These are phyloP conservation scores for Engystomops pustulosus DNA, from an alignment of 2,113 vertebrate genomes.

Conservation along the genomic window DNA sequence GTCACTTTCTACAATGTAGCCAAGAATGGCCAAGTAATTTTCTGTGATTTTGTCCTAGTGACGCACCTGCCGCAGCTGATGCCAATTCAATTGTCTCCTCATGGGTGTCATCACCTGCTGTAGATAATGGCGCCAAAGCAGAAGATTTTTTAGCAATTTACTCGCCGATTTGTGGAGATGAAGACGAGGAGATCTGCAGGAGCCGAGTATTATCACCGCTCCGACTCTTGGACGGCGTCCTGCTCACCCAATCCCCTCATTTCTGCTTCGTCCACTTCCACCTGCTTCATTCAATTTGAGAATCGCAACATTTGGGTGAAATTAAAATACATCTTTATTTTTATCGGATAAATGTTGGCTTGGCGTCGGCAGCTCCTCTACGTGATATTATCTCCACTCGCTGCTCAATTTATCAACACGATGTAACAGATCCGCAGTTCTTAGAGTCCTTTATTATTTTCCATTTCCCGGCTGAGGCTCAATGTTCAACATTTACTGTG, in stretches of 20 bases:
- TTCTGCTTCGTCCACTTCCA: slow-evolving; percentile 21
- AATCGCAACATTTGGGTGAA: slow-evolving; percentile 26
- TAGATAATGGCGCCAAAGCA: slow-evolving; percentile 37
- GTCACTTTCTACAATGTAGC: not conserved
- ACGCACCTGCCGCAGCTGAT: slow-evolving; percentile 42
- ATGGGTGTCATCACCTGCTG: slow-evolving; percentile 37
- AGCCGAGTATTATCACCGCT: slow-evolving; percentile 12
- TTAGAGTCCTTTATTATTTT: not conserved
- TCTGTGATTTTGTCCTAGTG: not conserved
- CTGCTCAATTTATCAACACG: slow-evolving; percentile 8
- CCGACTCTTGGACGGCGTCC: not conserved
- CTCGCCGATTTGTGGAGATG: slow-evolving; percentile 23
- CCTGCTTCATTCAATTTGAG: slow-evolving; percentile 48
- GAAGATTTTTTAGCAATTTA: slow-evolving; percentile 46
- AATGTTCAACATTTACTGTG: not conserved
- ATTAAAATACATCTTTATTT: slow-evolving; percentile 51
- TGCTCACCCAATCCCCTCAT: slow-evolving; percentile 5
- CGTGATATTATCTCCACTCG: not conserved
- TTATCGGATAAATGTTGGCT: slow-evolving; percentile 30
- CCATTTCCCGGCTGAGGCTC: not conserved
- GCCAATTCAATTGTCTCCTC: slow-evolving; percentile 27
- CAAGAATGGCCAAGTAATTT: not conserved
- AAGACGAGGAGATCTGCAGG: not conserved
- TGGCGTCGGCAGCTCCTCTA: not conserved
- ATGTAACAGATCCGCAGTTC: not conserved